Evolutionary conservation across 2,888 invertebrate genomes (phyloP), one percentile per base, ranked within the genome.

Genomic region (Serrognathus titanus): DNA sequence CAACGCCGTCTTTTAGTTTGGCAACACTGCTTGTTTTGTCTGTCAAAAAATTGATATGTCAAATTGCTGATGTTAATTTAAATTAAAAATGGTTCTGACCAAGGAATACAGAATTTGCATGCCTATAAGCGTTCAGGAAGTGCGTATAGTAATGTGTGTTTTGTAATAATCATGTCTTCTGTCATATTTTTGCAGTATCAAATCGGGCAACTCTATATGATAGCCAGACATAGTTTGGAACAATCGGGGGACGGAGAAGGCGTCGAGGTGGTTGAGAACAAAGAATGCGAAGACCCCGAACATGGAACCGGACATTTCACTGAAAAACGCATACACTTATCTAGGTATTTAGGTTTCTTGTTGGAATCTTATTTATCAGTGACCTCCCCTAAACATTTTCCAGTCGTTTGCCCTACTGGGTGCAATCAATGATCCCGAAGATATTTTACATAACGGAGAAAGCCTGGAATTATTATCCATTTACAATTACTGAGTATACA

Each of bases 391-490:
- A 31, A 31, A 31, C 43, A 40, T 31, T 31, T 84, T 84, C 48
- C 78, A 93, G 94, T 74, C 92, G 92, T 69, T 82, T 95, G 59
- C 95, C 95, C 3, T 89, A 89, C 73, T 96, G 94, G 94, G 81
- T 94, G 52, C 92, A 93, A 77, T 86, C 92, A 3, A 78, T 95
- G 66, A 86, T 92, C 71, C 95, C 95, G 63, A 88, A 89, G 76
- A 88, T 95, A 74, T 94, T 95, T 79, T 96, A 95, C 78, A 86
- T 95, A 12, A 94, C 90, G 56, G 95, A 95, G 78, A 94, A 94
- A 74, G 92, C 94, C 10, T 95, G 94, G 94, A 95, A 96, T 77
- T 95, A 90, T 78, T 96, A 93, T 79, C 95, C 95, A 9, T 92
- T 85, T 69, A 94, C 94, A 13, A 85, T 90, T 51, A 94, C 78